A percentile compares a stretch with the other conserved stretches of the same genome.
Conservation (phyloP, 1,140 invertebrate species). For the Eriosoma lanigerum region DNA sequence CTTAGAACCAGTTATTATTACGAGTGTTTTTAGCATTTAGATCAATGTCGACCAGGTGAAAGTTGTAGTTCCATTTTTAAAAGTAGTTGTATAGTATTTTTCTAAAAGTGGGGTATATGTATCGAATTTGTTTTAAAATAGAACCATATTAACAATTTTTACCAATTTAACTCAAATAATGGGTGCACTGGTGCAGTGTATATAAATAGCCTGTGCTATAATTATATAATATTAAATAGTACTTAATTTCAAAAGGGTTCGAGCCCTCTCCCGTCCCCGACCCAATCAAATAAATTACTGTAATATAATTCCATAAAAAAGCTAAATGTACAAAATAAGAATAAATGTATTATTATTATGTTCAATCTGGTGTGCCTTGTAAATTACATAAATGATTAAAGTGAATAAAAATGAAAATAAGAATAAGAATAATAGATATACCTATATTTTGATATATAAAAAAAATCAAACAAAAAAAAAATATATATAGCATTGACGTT, state of each 20-base stretch:
- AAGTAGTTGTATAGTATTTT: conserved; percentile 50
- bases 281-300: conserved; percentile 11
- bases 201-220: too few relatives aligned
- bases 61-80: conserved; percentile 46
- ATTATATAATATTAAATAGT: not conserved
- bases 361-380: conserved; percentile 52
- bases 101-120: conserved; percentile 45
- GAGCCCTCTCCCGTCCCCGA: not conserved
- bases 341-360: conserved; percentile 36
- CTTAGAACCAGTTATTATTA: conserved; percentile 46
- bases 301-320: conserved; percentile 26
- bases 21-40: conserved; percentile 35
- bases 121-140: conserved; percentile 50
- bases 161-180: not conserved
- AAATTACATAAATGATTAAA: conserved; percentile 48
- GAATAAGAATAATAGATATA: conserved; percentile 33
- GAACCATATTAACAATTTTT: conserved; percentile 17
- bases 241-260: not conserved
- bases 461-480: conserved; percentile 29
- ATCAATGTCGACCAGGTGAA: conserved; percentile 30
- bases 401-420: conserved; percentile 38
- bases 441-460: conserved; percentile 49
- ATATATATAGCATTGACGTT: conserved; percentile 36
- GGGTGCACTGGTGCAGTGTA: not conserved
- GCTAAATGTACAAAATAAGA: conserved; percentile 38